Percentiles rank a stretch among this genome's conserved stretches.
phyloP scores from a whole-genome alignment of 2,888 invertebrate species.

The Monopis laevigella region DNA sequence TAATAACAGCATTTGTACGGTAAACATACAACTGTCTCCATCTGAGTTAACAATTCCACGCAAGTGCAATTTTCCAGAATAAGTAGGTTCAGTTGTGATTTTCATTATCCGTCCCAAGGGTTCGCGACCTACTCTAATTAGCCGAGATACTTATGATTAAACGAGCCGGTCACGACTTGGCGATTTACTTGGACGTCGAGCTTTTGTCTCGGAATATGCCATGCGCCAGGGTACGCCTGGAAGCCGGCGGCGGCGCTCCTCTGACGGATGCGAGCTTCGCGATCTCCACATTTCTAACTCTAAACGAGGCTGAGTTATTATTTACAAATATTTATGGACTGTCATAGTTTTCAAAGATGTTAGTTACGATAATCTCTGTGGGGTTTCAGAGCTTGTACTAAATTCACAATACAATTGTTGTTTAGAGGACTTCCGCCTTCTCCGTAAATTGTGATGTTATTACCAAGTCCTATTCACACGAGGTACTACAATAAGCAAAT shows the following conservation, averaged over 20 bases:
- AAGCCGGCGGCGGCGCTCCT: conserved; percentile 24
- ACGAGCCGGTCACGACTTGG: conserved; percentile 55
- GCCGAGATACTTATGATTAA: conserved; percentile 62
- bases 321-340: conserved; percentile 7
- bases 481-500: too few species aligned
- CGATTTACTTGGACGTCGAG: conserved; percentile 57
- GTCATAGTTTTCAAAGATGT: background rate
- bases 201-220: conserved; percentile 46
- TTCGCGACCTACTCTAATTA: conserved; percentile 64
- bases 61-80: conserved; percentile 51
- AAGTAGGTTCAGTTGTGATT: conserved; percentile 58
- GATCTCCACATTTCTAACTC: conserved; percentile 4
- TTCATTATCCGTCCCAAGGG: conserved; percentile 57
- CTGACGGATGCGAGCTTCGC: conserved; percentile 23
- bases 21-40: conserved; percentile 6
- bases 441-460: too few species aligned
- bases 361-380: background rate
- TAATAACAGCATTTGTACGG: conserved; percentile 1
- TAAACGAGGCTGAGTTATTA: conserved; percentile 8
- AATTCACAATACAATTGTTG: too few species aligned
- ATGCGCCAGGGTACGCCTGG: conserved; percentile 36
- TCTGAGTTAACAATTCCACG: conserved; percentile 38
- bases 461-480: too few species aligned
- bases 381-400: too few species aligned
- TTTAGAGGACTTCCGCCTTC: too few species aligned